Evolutionary conservation across 2,113 vertebrate species (phyloP), one percentile per base, ranked within the genome.

Genomic region (Pseudorhombus dupliciocellatus): DNA sequence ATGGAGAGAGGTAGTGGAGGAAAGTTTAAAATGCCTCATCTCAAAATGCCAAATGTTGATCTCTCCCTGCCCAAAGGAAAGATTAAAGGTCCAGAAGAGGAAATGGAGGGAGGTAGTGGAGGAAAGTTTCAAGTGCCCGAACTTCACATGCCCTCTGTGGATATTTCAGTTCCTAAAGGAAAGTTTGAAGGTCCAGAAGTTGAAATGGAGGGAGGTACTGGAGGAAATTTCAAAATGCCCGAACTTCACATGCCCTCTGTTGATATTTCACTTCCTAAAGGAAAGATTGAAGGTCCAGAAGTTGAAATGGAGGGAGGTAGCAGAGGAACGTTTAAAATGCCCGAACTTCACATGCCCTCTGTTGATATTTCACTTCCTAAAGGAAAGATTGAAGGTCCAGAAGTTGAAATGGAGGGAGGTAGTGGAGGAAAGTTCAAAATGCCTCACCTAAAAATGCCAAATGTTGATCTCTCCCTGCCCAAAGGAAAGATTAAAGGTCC

Each of bases 121-220:
- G 73, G 73, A 9, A 87, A 79, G 58, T 61, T 75, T 1, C 91
- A 84, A 66, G 77, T 88, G 81, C 91, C 91, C 50, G 21, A 82
- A 14, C n/a, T 85, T 7, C 53, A 31, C 18, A 91, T 93, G 85
- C 93, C 92, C 0, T 70, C 28, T 44, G 63, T 93, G 40, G 91
- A 91, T 25, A 79, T 94, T 1, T 71, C 88, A 4, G 30, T 92
- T 0, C 80, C 89, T 1, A 64, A 84, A 76, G 65, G 60, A 64
- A 85, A 74, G 57, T 1, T 92, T n/a, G 55, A 84, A 76, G 28
- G 53, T 50, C 63, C 22, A 56, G 64, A 81, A 0, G 18, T 79
- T 34, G 69, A 65, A 1, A 37, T 74, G 8, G 37, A 48, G n/a
- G 60, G 24, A 60, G 70, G 66, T 21, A 11, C 56, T 7, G 48